A percentile compares a stretch with the other conserved stretches of the same genome.
Evolutionary conservation across 1,140 invertebrate genomes (phyloP).

Genomic region (Heliconius nattereri): DNA sequence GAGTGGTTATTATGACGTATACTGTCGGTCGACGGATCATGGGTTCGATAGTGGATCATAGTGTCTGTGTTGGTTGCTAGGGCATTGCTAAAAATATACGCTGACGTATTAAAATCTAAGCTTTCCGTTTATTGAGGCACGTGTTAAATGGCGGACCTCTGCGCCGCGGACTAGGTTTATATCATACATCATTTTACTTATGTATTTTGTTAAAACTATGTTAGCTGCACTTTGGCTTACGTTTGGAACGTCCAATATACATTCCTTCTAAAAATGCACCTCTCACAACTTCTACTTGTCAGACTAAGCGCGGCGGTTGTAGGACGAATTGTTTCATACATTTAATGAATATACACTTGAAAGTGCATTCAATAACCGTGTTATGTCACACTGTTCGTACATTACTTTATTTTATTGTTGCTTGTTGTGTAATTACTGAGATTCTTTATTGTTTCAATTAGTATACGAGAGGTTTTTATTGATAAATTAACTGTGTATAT

Average conservation of each 20-base stretch:
- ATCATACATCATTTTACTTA: no score
- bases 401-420: not conserved
- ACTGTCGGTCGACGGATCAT: not conserved
- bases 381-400: not conserved
- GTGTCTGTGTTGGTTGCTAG: not conserved
- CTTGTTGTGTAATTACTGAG: not conserved
- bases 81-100: not conserved
- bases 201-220: no score
- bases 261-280: no score
- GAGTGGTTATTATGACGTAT: not conserved
- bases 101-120: no score
- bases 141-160: no score
- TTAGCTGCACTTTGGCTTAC: no score
- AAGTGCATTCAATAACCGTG: not conserved
- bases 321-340: not conserved
- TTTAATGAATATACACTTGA: slow-evolving; percentile 9
- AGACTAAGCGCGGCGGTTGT: no score
- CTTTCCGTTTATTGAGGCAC: not conserved
- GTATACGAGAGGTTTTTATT: not conserved
- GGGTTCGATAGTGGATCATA: not conserved
- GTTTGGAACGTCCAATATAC: no score
- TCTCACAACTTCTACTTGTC: no score
- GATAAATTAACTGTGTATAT: not conserved
- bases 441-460: slow-evolving; percentile 2
- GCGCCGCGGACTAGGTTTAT: no score